Evolutionary conservation across 2,888 invertebrate genomes (phyloP).

Genomic region (Ceraclea dissimilis): DNA sequence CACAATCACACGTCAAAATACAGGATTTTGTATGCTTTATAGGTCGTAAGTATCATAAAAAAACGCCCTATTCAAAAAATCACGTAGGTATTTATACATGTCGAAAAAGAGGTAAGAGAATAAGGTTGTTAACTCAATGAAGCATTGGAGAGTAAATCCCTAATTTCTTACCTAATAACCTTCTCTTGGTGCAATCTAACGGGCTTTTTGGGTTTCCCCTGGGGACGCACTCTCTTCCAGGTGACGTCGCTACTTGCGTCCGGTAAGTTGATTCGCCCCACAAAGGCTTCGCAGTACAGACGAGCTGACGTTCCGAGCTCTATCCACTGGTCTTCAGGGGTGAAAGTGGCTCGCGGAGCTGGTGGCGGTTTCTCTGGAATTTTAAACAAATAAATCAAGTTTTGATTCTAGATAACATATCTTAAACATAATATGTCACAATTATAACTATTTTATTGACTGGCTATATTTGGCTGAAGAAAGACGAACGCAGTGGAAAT

Average conservation of each 20-base stretch:
- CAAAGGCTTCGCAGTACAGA: conserved; percentile 71
- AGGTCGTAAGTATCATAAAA: too few relatives aligned
- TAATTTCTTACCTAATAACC: conserved; percentile 34
- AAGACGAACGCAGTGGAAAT: too few relatives aligned
- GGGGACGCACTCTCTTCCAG: conserved; percentile 59
- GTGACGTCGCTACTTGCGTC: conserved; percentile 63
- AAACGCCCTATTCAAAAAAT: too few relatives aligned
- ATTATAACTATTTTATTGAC: too few relatives aligned
- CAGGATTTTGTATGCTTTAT: too few relatives aligned
- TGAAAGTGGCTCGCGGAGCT: conserved; percentile 58
- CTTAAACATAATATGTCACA: not conserved
- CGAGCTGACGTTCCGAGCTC: conserved; percentile 55
- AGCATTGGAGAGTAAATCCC: too few relatives aligned
- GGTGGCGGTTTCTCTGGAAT: conserved; percentile 57
- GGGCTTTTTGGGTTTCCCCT: conserved; percentile 32
- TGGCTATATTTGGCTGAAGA: too few relatives aligned
- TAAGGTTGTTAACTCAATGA: too few relatives aligned
- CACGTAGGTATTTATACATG: too few relatives aligned
- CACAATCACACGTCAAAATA: too few relatives aligned
- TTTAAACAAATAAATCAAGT: not conserved
- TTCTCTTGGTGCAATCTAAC: conserved; percentile 29
- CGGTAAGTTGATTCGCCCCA: conserved; percentile 60
- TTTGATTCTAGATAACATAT: not conserved
- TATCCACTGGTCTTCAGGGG: conserved; percentile 57
- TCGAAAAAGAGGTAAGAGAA: too few relatives aligned